phyloP scores from a whole-genome alignment of 2,113 vertebrate species.

The Pluvianellus socialis region DNA sequence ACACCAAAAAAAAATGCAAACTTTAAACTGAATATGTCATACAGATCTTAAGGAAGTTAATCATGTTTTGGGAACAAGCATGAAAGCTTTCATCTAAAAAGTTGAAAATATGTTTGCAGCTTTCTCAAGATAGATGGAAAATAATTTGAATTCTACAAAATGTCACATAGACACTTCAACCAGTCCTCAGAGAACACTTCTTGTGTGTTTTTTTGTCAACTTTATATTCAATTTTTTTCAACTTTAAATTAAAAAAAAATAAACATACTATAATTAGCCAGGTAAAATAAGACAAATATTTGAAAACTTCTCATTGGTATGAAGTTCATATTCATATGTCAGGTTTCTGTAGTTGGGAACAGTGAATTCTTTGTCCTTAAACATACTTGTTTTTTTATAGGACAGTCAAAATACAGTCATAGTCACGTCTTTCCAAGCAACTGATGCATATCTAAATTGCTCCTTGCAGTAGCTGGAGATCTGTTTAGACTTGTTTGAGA shows the following conservation, averaged over 20 bases:
- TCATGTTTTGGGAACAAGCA: neutral
- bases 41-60: constrained; percentile 9
- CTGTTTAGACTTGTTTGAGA: neutral
- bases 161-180: neutral
- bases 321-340: neutral
- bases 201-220: neutral
- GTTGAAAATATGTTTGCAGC: neutral
- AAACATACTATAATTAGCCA: neutral
- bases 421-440: neutral
- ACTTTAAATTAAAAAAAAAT: neutral
- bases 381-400: neutral
- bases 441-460: neutral
- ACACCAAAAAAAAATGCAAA: neutral
- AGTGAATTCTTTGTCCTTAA: neutral
- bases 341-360: neutral
- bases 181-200: neutral
- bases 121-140: neutral
- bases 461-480: neutral
- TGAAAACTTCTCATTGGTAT: neutral
- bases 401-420: neutral
- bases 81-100: constrained; percentile 34
- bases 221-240: neutral
- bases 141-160: neutral
- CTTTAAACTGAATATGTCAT: constrained; percentile 29
- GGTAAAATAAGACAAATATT: neutral